Conservation (phyloP, 2,113 vertebrate species). For the Epinephelus fuscoguttatus region DNA sequence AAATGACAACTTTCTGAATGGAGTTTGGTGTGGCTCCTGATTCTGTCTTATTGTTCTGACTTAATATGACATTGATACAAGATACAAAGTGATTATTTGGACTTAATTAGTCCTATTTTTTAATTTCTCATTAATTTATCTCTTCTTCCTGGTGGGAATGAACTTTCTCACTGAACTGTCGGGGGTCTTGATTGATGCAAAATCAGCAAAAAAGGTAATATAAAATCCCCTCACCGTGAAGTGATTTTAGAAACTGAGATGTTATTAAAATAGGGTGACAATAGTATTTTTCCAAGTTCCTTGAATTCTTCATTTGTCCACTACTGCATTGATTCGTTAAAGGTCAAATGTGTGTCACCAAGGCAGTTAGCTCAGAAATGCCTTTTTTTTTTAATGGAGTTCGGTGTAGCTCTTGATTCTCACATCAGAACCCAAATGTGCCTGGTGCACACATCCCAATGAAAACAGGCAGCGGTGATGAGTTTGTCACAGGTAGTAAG, state of each 20-base stretch:
- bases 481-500: neutral
- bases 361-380: neutral
- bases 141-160: neutral
- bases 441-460: accelerated
- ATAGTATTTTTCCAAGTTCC: conserved; percentile 7
- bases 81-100: neutral
- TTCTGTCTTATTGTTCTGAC: neutral
- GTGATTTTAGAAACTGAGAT: too few relatives aligned
- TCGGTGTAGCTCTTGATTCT: neutral
- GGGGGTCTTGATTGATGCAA: neutral
- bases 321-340: neutral
- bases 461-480: neutral
- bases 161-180: neutral
- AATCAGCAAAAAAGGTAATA: neutral
- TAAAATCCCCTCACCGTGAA: neutral
- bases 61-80: neutral
- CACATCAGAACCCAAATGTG: accelerated
- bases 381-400: neutral
- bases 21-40: too few relatives aligned
- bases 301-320: neutral
- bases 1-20: too few relatives aligned
- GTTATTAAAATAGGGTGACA: neutral
- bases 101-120: neutral
- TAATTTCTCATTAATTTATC: neutral
- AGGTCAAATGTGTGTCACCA: conserved; percentile 10